phyloP scores from a whole-genome alignment of 2,797 vertebrate species.

The Ceyx erithaca region DNA sequence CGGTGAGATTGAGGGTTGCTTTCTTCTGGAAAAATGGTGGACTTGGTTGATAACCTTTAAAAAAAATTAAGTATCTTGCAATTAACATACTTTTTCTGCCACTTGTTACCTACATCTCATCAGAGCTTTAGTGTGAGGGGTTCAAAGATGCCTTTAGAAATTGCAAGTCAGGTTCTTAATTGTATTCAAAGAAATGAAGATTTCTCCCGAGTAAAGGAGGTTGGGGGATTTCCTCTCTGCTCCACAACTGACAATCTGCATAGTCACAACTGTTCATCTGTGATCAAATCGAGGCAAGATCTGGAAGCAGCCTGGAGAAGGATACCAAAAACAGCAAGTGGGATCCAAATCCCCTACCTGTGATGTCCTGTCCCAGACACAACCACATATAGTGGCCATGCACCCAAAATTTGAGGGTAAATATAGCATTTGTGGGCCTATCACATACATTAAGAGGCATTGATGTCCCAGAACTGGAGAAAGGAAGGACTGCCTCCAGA shows the following conservation, averaged over 20 bases:
- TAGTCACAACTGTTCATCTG: background rate
- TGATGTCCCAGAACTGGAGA: background rate
- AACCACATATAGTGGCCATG: fast-evolving
- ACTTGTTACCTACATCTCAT: background rate
- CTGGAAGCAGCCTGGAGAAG: background rate
- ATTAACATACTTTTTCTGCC: background rate
- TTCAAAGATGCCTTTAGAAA: background rate
- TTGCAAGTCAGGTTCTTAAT: background rate
- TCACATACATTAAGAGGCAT: fast-evolving
- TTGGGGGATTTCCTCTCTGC: background rate
- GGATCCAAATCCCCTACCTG: background rate
- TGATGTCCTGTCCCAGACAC: fast-evolving
- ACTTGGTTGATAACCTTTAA: background rate
- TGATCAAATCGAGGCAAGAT: background rate
- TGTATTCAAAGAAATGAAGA: background rate
- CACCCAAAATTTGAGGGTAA: background rate
- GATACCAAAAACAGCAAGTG: too few species aligned
- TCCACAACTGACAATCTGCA: background rate
- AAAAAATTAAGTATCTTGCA: background rate
- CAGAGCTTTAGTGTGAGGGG: background rate
- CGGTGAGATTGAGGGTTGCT: background rate
- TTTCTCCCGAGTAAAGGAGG: background rate
- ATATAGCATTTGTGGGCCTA: background rate
- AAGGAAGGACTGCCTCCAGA: background rate
- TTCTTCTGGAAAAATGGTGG: background rate